phyloP scores from a whole-genome alignment of 1,140 invertebrate genomes.

The Caenorhabditis brenneri region DNA sequence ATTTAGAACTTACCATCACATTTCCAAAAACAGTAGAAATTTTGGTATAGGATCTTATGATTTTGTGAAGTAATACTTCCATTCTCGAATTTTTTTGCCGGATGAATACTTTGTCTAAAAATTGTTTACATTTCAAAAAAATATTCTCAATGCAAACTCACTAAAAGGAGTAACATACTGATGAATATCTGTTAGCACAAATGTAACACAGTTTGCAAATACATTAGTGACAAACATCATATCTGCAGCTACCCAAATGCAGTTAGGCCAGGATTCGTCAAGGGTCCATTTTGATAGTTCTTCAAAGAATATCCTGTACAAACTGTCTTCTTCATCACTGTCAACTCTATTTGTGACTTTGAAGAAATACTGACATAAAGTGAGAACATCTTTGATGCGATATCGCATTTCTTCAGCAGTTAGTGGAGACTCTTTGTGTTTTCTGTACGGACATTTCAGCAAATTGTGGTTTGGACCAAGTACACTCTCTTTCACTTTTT shows the following conservation, averaged over 20 bases:
- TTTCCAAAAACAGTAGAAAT: conserved; percentile 4
- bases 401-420: conserved; percentile 10
- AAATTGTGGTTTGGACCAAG: background rate
- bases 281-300: conserved; percentile 6
- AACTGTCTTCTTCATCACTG: conserved; percentile 5
- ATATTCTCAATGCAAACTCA: background rate
- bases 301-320: conserved; percentile 9
- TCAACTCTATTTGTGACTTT: background rate
- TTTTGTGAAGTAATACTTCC: background rate
- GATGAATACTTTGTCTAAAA: conserved; percentile 4
- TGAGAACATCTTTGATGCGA: background rate
- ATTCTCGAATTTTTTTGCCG: background rate
- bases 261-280: background rate
- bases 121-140: background rate
- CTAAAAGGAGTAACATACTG: conserved; percentile 7
- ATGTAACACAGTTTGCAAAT: background rate
- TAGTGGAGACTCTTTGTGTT: conserved; percentile 6
- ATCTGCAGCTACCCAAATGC: conserved; percentile 13
- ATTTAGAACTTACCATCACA: background rate
- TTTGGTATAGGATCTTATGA: background rate
- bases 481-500: conserved; percentile 23
- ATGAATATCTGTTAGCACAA: conserved; percentile 1
- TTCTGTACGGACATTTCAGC: background rate
- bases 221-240: conserved; percentile 28
- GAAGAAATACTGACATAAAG: conserved; percentile 17